phyloP scores from a whole-genome alignment of 1,140 invertebrate species.

The Sesamia nonagrioides region DNA sequence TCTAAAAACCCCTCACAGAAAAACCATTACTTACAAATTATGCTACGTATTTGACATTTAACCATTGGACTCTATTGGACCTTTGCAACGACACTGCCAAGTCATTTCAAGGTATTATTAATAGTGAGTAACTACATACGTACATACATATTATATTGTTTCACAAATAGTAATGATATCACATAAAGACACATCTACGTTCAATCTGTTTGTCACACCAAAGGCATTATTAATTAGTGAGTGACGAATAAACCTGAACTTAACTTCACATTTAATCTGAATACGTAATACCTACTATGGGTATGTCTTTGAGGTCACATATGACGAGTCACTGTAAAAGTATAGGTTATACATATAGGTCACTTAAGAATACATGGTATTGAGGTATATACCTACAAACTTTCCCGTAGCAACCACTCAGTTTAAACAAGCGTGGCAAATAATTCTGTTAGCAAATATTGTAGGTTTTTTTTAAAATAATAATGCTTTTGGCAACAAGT shows the following conservation, averaged over 20 bases:
- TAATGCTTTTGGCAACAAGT: too few relatives aligned
- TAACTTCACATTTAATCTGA: neutral
- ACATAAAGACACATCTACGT: neutral
- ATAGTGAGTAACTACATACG: neutral
- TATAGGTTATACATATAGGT: slow-evolving; percentile 15
- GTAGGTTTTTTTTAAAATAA: too few relatives aligned
- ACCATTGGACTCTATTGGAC: neutral
- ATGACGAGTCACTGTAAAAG: slow-evolving; percentile 2
- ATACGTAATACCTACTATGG: neutral
- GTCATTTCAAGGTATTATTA: neutral
- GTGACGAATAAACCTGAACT: neutral
- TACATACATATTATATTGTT: too few relatives aligned
- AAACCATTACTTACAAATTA: neutral
- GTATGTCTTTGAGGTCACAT: neutral
- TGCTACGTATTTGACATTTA: neutral
- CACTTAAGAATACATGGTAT: neutral
- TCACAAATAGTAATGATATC: slow-evolving; percentile 5
- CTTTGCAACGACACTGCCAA: neutral
- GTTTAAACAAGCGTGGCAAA: neutral
- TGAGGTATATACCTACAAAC: neutral
- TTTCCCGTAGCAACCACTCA: slow-evolving; percentile 2
- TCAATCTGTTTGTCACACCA: neutral
- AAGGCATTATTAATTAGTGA: neutral
- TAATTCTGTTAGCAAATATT: neutral
- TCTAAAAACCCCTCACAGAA: too few relatives aligned